Evolutionary conservation across 1,140 invertebrate genomes (phyloP).

Genomic region (Scaptomyza graminum): DNA sequence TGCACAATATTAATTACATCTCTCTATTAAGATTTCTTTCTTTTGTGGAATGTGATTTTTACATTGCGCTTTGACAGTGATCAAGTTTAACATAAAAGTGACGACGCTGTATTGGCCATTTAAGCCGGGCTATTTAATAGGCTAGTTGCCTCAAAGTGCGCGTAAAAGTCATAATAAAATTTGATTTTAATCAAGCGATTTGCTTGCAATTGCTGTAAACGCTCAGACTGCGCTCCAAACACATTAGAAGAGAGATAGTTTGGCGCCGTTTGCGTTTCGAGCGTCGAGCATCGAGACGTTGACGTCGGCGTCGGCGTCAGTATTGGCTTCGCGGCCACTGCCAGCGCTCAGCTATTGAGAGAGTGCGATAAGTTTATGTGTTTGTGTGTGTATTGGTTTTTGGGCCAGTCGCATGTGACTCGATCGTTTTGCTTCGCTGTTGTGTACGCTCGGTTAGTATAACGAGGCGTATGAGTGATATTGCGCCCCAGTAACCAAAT

Average conservation of each 20-base stretch:
- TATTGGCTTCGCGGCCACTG: background rate
- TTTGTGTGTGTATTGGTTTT: background rate
- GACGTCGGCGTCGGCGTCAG: constrained; percentile 2
- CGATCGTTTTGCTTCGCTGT: constrained; percentile 17
- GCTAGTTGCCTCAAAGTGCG: constrained; percentile 59
- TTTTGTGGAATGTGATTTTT: constrained; percentile 32
- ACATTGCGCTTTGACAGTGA: constrained; percentile 67
- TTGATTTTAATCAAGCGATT: constrained; percentile 74
- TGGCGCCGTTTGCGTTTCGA: background rate
- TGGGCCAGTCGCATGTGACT: constrained; percentile 60
- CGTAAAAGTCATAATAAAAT: constrained; percentile 63
- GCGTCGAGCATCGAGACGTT: background rate
- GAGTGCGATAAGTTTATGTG: constrained; percentile 18
- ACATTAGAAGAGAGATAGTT: constrained; percentile 52
- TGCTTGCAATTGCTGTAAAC: constrained; percentile 66
- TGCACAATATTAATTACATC: constrained; percentile 71
- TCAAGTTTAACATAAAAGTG: constrained; percentile 40
- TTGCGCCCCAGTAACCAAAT: constrained; percentile 11
- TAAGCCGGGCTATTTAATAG: constrained; percentile 48
- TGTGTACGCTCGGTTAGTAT: constrained; percentile 23
- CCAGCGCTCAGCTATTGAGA: constrained; percentile 57
- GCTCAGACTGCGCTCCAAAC: constrained; percentile 15
- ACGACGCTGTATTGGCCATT: constrained; percentile 13
- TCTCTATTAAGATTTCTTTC: constrained; percentile 50
- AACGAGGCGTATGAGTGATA: constrained; percentile 67